Conservation (phyloP, 2,797 vertebrate genomes). For the Oophaga sylvatica region DNA sequence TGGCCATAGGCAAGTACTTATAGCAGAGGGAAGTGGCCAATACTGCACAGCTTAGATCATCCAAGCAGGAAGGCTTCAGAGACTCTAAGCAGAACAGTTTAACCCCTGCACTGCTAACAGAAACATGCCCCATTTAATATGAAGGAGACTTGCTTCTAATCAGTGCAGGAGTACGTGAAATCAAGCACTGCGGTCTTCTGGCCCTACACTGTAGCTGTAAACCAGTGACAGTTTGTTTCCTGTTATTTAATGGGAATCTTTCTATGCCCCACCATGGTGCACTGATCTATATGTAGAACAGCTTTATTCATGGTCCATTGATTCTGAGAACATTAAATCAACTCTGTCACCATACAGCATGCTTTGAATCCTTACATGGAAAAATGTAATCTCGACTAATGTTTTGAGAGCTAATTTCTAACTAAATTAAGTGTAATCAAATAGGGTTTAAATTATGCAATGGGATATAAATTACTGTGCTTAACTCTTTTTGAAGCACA, state of each 20-base stretch:
- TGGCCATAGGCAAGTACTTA: no score
- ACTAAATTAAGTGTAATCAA: constrained; percentile 60
- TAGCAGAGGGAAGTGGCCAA: no score
- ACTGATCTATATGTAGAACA: constrained; percentile 15
- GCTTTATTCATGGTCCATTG: constrained; percentile 16
- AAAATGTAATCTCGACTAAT: constrained; percentile 60
- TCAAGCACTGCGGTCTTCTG: no score
- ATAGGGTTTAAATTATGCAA: constrained; percentile 60
- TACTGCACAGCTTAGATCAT: no score
- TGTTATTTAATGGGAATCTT: neutral
- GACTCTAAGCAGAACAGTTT: no score
- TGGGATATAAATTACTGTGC: constrained; percentile 57
- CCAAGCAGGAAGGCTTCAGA: no score
- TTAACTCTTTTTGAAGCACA: constrained; percentile 58
- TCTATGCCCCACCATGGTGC: neutral
- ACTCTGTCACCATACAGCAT: constrained; percentile 41
- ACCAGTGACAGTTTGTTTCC: neutral
- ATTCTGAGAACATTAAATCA: constrained; percentile 32
- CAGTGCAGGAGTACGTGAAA: no score
- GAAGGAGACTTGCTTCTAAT: no score
- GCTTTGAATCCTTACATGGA: constrained; percentile 46
- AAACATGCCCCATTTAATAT: no score
- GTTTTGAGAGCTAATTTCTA: constrained; percentile 56
- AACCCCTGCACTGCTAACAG: no score
- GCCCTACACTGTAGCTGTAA: no score